Evolutionary conservation across 2,113 vertebrate species (phyloP).

Genomic region (Hemibagrus wyckioides): DNA sequence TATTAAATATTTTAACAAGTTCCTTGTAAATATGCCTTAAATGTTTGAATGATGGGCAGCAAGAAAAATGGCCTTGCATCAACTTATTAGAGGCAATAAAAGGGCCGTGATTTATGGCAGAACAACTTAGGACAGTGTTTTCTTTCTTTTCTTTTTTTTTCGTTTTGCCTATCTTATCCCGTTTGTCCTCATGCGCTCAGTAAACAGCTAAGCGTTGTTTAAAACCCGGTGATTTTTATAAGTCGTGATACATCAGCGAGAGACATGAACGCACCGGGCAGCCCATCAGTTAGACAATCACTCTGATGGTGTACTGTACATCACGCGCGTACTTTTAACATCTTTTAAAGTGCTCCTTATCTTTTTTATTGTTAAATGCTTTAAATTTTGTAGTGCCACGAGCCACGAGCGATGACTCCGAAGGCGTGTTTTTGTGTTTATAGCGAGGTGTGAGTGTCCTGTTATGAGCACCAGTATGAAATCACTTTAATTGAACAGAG

Average conservation of each 20-base stretch:
- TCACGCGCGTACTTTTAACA: conserved; percentile 60
- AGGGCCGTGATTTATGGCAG: conserved; percentile 73
- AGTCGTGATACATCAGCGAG: conserved; percentile 62
- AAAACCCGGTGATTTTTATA: conserved; percentile 70
- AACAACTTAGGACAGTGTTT: conserved; percentile 70
- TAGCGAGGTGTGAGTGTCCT: conserved; percentile 40
- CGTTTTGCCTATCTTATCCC: conserved; percentile 60
- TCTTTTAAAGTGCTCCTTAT: conserved; percentile 66
- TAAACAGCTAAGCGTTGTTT: conserved; percentile 67
- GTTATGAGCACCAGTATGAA: conserved; percentile 51
- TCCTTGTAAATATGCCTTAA: conserved; percentile 85
- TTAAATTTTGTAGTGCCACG: conserved; percentile 61
- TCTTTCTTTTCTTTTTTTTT: conserved; percentile 41
- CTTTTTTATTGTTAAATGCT: conserved; percentile 63
- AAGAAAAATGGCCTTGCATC: conserved; percentile 82
- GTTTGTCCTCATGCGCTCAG: conserved; percentile 66
- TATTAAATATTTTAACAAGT: conserved; percentile 88
- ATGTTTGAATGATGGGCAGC: conserved; percentile 80
- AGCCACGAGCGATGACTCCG: conserved; percentile 38
- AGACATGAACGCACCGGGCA: conserved; percentile 53
- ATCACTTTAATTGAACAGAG: conserved; percentile 54
- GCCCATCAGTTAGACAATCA: conserved; percentile 57
- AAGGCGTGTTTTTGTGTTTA: conserved; percentile 52
- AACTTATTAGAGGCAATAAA: conserved; percentile 84
- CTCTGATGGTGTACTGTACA: conserved; percentile 58